Conservation (phyloP, 2,888 invertebrate species). For the Theristus sp. region DNA sequence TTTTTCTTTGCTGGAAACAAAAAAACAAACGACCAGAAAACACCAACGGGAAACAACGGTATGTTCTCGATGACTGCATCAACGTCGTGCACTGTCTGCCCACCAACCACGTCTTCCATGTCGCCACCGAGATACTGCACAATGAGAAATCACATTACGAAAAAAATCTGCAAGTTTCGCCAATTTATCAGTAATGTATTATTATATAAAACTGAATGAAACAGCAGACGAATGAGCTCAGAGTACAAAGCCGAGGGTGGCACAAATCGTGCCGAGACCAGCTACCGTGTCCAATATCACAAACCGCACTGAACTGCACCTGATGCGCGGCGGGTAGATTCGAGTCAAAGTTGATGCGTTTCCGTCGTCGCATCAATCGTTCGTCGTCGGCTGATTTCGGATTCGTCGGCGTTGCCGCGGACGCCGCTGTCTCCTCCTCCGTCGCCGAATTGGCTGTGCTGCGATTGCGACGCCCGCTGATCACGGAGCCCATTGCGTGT, state of each 20-base stretch:
- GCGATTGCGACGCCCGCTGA: no score
- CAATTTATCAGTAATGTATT: no score
- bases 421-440: neutral
- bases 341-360: neutral
- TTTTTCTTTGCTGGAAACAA: no score
- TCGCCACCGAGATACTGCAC: conserved; percentile 42
- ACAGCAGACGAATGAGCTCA: no score
- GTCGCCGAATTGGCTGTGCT: neutral
- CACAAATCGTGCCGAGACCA: no score
- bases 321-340: neutral
- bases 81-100: conserved; percentile 44
- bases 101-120: conserved; percentile 44
- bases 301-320: neutral
- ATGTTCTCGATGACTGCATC: conserved; percentile 32
- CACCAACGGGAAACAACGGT: conserved; percentile 43
- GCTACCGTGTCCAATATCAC: neutral
- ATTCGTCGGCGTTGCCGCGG: no score
- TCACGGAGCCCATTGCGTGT: no score
- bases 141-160: neutral
- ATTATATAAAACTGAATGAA: no score
- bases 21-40: no score
- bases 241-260: no score
- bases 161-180: no score
- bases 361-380: neutral
- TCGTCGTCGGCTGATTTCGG: no score